Evolutionary conservation across 2,888 invertebrate genomes (phyloP), one percentile per base, ranked within the genome.

Genomic region (Drosophila barbarae): DNA sequence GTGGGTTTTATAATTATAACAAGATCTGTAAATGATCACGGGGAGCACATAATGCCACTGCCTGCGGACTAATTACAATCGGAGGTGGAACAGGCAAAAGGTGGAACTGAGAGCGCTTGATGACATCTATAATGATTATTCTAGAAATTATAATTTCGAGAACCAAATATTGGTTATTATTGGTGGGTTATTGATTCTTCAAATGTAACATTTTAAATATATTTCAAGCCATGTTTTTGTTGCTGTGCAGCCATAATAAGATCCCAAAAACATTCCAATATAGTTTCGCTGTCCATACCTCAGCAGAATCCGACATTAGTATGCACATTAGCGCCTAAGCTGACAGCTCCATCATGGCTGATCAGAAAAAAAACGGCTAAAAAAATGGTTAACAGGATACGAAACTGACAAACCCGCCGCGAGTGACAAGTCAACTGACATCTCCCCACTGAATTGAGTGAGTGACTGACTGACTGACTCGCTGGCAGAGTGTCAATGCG

Each of bases 381-480:
- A 50, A 63, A 66, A 72, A 57, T 66, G 70, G 54, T 74, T 74
- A 72, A 52, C 76, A 83, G 81, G 84, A 81, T 83, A 60, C 76
- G 66, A 65, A 65, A 76, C 76, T 83, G 74, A 78, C 72, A 77
- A 73, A 63, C 71, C 65, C 65, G 69, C 74, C 69, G 69, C 65
- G 51, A 42, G 71, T 81, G 73, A 61, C 60, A 55, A 67, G 65
- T 50, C 52, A 71, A 72, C 71, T 68, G 63, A 69, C 69, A 49
- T 47, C 63, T 61, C 51, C 39, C 59, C 32, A 15, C 57, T 38
- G 59, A 46, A 39, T 57, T 38, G 59, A 63, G 44, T 66, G 54
- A 36, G 41, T 57, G 59, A 59, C 67, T 54, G 63, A 57, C 59
- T 59, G 65, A 42, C 60, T 70, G 61, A 50, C 72, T 56, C 51